Conservation (phyloP, 2,888 invertebrate species). For the Chrysolina americana region DNA sequence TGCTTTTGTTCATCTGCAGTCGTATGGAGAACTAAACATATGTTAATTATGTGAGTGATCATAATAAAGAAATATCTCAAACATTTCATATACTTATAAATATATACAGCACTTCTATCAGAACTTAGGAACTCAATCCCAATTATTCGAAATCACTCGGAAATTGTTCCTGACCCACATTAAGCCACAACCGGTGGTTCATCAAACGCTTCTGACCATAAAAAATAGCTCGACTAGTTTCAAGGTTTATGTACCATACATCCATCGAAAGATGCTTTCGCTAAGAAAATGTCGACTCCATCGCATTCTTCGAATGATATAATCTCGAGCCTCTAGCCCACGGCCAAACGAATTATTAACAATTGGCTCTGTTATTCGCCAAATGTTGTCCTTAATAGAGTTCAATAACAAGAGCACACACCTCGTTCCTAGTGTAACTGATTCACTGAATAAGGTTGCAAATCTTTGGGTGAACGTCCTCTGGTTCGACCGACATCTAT, state of each 20-base stretch:
- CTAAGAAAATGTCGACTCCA: conserved; percentile 4
- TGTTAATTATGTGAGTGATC: too few species aligned
- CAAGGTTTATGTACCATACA: conserved; percentile 3
- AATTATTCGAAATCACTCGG: not conserved
- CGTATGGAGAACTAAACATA: too few species aligned
- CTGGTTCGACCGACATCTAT: not conserved
- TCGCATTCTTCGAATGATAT: conserved; percentile 22
- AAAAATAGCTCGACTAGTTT: not conserved
- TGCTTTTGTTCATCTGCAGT: too few species aligned
- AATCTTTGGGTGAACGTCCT: conserved; percentile 30
- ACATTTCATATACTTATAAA: too few species aligned
- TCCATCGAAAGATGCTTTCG: not conserved
- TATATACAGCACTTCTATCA: not conserved
- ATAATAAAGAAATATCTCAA: not conserved
- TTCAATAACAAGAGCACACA: conserved; percentile 34
- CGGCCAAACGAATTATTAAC: conserved; percentile 21
- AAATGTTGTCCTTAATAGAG: conserved; percentile 32
- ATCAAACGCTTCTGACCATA: conserved; percentile 1
- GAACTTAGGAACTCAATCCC: not conserved
- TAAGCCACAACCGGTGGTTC: not conserved
- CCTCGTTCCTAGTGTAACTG: conserved; percentile 25
- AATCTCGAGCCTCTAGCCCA: conserved; percentile 22
- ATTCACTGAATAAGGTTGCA: conserved; percentile 32
- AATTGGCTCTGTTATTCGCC: conserved; percentile 30
- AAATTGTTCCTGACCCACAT: conserved; percentile 8